Evolutionary conservation across 2,888 invertebrate genomes (phyloP).

Genomic region (Agrypnus murinus): DNA sequence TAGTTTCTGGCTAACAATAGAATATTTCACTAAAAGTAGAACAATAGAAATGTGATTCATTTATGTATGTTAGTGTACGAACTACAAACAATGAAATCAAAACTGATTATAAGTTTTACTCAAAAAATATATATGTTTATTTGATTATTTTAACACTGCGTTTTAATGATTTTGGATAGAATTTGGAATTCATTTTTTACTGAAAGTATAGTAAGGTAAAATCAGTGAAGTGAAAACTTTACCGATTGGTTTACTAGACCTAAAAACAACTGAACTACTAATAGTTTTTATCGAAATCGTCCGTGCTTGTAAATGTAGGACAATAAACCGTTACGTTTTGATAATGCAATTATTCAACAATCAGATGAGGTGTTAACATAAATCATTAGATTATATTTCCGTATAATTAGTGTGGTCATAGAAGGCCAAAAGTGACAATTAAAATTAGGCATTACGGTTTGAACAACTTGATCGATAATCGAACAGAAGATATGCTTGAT

Average conservation of each 20-base stretch:
- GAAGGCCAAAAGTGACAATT: conserved; percentile 29
- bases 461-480: conserved; percentile 17
- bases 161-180: no score
- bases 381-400: conserved; percentile 28
- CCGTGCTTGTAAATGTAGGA: conserved; percentile 43
- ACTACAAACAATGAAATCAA: conserved; percentile 34
- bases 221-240: background rate
- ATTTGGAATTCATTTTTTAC: no score
- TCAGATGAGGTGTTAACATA: conserved; percentile 32
- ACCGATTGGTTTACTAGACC: background rate
- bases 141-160: conserved; percentile 11
- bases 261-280: conserved; percentile 21
- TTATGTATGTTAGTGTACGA: conserved; percentile 17
- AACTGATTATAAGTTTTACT: conserved; percentile 21
- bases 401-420: conserved; percentile 26
- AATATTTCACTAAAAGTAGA: conserved; percentile 16
- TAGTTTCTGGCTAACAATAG: conserved; percentile 9
- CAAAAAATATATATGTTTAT: conserved; percentile 8
- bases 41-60: conserved; percentile 36
- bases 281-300: conserved; percentile 38
- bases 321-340: conserved; percentile 44
- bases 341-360: conserved; percentile 42
- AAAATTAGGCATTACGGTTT: conserved; percentile 17
- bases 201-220: no score
- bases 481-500: conserved; percentile 22